A percentile compares a stretch with the other conserved stretches of the same genome.
Conservation (phyloP, 2,888 invertebrate species). For the Drosophila fulvimacula region DNA sequence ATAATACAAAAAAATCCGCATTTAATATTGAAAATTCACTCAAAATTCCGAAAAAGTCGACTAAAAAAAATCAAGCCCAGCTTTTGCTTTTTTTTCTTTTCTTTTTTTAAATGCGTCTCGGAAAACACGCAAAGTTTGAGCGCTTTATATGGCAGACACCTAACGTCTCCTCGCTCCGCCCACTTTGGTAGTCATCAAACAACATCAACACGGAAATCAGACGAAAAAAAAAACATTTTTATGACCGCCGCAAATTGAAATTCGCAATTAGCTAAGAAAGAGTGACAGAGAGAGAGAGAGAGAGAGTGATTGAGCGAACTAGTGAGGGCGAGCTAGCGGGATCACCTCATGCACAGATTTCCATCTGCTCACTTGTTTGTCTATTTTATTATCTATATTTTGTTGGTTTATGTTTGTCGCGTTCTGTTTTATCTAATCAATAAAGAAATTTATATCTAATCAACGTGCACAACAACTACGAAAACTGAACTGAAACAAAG, state of each 20-base stretch:
- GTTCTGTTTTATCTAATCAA: constrained; percentile 79
- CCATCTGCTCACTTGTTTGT: constrained; percentile 17
- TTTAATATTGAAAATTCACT: constrained; percentile 33
- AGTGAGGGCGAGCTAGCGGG: neutral
- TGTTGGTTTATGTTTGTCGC: constrained; percentile 13
- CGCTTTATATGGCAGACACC: constrained; percentile 16
- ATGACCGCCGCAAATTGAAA: constrained; percentile 71
- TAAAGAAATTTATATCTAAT: constrained; percentile 81
- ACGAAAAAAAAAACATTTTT: constrained; percentile 58
- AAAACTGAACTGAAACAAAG: constrained; percentile 32
- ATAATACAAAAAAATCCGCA: constrained; percentile 9
- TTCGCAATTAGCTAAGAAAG: constrained; percentile 58
- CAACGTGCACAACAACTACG: constrained; percentile 54
- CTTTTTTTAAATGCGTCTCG: constrained; percentile 12
- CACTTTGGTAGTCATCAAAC: constrained; percentile 7
- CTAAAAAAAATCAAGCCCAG: constrained; percentile 1
- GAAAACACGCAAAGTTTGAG: constrained; percentile 21
- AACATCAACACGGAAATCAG: constrained; percentile 67
- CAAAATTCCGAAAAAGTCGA: constrained; percentile 19
- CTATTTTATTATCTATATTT: constrained; percentile 7
- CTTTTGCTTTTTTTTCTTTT: neutral
- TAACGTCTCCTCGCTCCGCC: neutral
- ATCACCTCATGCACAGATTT: constrained; percentile 57
- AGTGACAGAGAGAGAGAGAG: constrained; percentile 5
- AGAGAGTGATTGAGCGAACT: too few relatives aligned